phyloP scores from a whole-genome alignment of 2,113 vertebrate species.

The Aphyosemion australe region DNA sequence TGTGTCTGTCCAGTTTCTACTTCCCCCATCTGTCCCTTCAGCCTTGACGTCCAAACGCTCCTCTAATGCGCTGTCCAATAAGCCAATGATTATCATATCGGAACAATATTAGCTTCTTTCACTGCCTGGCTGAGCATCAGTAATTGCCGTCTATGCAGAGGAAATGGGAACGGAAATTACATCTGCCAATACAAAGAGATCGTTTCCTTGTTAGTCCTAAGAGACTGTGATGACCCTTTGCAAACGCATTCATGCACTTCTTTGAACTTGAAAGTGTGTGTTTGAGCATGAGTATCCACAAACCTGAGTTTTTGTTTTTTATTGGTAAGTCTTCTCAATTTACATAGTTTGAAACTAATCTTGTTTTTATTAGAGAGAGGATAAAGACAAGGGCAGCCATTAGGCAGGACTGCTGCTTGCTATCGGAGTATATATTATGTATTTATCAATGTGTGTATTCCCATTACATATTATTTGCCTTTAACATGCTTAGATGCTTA shows the following conservation, averaged over 20 bases:
- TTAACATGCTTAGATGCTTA: background rate
- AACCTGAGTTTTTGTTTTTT: constrained; percentile 21
- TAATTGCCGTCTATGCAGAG: constrained; percentile 68
- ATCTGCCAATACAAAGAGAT: constrained; percentile 68
- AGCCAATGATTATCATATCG: constrained; percentile 71
- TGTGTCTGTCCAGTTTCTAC: constrained; percentile 35
- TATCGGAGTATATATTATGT: background rate
- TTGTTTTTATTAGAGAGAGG: constrained; percentile 14
- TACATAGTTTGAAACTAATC: constrained; percentile 33
- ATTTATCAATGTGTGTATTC: background rate
- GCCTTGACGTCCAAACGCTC: constrained; percentile 57
- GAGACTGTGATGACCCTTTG: constrained; percentile 56
- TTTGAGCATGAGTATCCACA: constrained; percentile 1
- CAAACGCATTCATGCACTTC: constrained; percentile 25
- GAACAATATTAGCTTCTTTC: constrained; percentile 70
- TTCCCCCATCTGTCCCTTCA: constrained; percentile 66
- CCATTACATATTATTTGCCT: background rate
- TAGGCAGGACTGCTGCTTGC: background rate
- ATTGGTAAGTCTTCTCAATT: constrained; percentile 16
- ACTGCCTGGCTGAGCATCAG: constrained; percentile 62
- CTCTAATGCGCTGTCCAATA: constrained; percentile 67
- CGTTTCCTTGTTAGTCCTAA: constrained; percentile 64
- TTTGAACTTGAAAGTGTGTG: constrained; percentile 19
- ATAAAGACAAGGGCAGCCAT: constrained; percentile 26
- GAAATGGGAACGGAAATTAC: constrained; percentile 76